Base-by-base conservation (phyloP, 2,888 invertebrate genomes). In the Carterocephalus palaemon region DNA sequence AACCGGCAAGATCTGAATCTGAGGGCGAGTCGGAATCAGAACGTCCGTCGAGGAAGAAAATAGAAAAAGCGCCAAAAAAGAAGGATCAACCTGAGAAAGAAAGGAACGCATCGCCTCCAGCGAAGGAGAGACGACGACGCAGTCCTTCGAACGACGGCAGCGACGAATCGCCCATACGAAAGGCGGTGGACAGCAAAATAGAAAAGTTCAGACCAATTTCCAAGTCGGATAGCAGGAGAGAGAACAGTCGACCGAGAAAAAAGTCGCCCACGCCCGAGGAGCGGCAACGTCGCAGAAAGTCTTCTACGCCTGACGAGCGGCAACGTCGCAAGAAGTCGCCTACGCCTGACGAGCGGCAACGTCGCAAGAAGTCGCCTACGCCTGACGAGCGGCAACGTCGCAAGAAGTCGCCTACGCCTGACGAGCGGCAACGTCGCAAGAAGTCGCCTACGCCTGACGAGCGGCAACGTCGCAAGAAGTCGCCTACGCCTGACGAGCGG, bases 1-100 rank as follows among this genome's bases (percentile, higher is more conserved):
- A 54, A 46, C 47, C 60, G 1, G 67, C 69, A 23, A 63, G 60
- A 49, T 65, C 70, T n/a, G n/a, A n/a, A 6, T 57, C 70, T 0
- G 70, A 76, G 1, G 72, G 79, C 0, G 82, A 79, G 47, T 75
- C 81, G 0, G 80, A 80, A 22, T 24, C 60, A 0, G 80, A 80
- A 49, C 57, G 58, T 2, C 59, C 60, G 4, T 59, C 62, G 3
- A 75, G 68, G 56, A 67, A 57, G n/a, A 66, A 51, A 33, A 46
- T 50, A 15, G 67, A 67, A 13, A 75, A 65, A 47, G 47, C 40
- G 41, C 46, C 54, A 4, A 72, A 67, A 50, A 63, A 54, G 41
- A 70, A 69, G 8, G 51, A 56, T 60, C 17, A 67, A 67, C 64
- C 70, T 49, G 57, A 70, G 34, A 75, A 70, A 47, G 64, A 60